These are phyloP conservation scores for Alethe castanea DNA, from an alignment of 2,113 vertebrate genomes.

Conservation along the genomic window DNA sequence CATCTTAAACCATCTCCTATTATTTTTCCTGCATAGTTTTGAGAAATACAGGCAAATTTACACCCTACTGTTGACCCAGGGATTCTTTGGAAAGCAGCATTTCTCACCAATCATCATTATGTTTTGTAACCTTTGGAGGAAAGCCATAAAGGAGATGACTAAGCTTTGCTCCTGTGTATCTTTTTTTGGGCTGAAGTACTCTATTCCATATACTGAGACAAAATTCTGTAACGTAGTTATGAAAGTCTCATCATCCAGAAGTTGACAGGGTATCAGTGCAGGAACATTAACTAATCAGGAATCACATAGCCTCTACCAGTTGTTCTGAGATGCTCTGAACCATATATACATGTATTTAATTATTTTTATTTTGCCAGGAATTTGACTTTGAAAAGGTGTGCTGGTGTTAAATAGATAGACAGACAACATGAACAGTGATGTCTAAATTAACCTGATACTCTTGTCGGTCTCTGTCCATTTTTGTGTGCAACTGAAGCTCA, in stretches of 20 bases:
- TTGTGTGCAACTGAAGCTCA: not conserved
- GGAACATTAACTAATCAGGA: not conserved
- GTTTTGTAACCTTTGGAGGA: not conserved
- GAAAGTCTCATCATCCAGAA: not conserved
- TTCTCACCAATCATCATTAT: not conserved
- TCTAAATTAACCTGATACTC: not conserved
- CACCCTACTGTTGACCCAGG: not conserved
- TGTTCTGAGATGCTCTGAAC: not conserved
- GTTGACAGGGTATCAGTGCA: not conserved
- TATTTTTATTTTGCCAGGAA: not conserved
- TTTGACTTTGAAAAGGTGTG: not conserved
- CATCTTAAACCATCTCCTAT: not conserved
- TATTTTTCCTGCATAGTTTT: not conserved
- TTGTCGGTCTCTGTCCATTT: not conserved
- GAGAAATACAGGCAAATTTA: not conserved
- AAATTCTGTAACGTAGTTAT: not conserved
- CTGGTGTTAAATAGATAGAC: not conserved
- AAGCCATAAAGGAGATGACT: not conserved
- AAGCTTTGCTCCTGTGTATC: not conserved
- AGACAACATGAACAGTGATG: not conserved
- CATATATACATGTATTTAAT: rapidly evolving
- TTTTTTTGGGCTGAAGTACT: not conserved
- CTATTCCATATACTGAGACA: not conserved
- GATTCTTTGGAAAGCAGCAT: not conserved
- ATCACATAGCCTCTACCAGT: not conserved